Base-by-base conservation (phyloP, 2,888 invertebrate genomes). In the Chironomus tentans region DNA sequence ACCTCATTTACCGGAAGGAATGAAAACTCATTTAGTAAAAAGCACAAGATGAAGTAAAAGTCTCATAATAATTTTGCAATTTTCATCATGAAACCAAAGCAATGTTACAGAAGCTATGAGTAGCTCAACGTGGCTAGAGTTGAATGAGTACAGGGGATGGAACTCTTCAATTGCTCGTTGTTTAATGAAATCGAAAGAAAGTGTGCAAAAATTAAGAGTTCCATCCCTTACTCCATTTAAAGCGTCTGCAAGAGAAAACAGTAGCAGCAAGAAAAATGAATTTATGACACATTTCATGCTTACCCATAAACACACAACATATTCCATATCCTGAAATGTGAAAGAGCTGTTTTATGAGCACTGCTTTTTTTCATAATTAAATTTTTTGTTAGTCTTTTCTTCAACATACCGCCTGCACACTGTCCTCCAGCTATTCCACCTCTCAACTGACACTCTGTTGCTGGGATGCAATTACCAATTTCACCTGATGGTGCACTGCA, bases 401-500 rank as follows among this genome's bases (percentile, higher is more conserved):
- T 7, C 2, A 10, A 48, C 50, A 47, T 47, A 68, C 74, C 74
- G 3, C 81, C 90, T 0, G 94, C 94, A 81, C 94, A 95, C 76
- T 90, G 87, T 2, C 94, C 94, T 78, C 90, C 91, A 2, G 90
- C 87, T 0, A 90, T 87, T 2, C 94, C 94, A 0, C 91, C 91
- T 61, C 90, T 85, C 46, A 88, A 84, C 0, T 87, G 81, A 80
- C 95, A 95, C 82, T 95, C 93, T 22, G 87, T 81, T 81, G 81
- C 78, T 0, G 92, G 88, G 81, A 93, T 86, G 80, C 95, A 95
- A 10, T 91, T 93, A 13, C 95, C 95, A 79, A 90, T 90, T 81
- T 94, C 93, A 0, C 93, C 93, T 0, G 90, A 89, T 0, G 90
- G 87, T 7, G 91, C 91, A 3, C 87, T 85, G 81, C 95, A 95